Base-by-base conservation (phyloP, 2,797 vertebrate species). In the Emydoidea blandingii region DNA sequence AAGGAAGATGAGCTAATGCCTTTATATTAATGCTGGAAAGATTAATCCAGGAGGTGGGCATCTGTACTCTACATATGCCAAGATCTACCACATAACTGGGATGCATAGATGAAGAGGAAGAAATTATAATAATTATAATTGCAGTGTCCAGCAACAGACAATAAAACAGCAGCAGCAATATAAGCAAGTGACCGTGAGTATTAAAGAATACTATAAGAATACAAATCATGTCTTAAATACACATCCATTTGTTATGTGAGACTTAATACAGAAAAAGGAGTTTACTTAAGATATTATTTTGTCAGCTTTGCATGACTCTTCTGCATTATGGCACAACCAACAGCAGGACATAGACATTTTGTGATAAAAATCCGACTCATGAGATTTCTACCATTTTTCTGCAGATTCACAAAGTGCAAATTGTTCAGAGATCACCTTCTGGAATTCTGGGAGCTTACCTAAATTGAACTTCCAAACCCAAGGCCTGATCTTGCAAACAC, bases 261-360 rank as follows among this genome's bases (percentile, higher is more conserved):
- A 59, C 76, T 80, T 87, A 14, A 16, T 62, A 62, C 34, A 62
- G 59, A 62, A 62, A 62, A 62, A 62, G 14, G 31, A 62, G 14
- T 62, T 29, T 57, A 16, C 6, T 62, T 62, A 62, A 62, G 59
- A 62, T 31, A 62, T 0, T 56, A 4, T 37, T 93, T 59, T 79
- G 4, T 72, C 7, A 65, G 5, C 57, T 94, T 90, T 91, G 3
- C 12, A 86, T 5, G 9, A 25, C 12, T 65, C 5, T 3, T 6
- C 0, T 50, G 41, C 57, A 10, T 29, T 57, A 54, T 44, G 3
- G 4, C 74, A 2, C 29, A 87, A 74, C 0, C 2, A 79, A 1
- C 3, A 80, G 8, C 34, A 49, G 1, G 0, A 3, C 47, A 54
- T 37, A 16, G 47, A 91, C 90, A 47, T 9, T 18, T 0, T n/a